Conservation (phyloP, 2,113 vertebrate genomes). For the Brevimyrus niger region DNA sequence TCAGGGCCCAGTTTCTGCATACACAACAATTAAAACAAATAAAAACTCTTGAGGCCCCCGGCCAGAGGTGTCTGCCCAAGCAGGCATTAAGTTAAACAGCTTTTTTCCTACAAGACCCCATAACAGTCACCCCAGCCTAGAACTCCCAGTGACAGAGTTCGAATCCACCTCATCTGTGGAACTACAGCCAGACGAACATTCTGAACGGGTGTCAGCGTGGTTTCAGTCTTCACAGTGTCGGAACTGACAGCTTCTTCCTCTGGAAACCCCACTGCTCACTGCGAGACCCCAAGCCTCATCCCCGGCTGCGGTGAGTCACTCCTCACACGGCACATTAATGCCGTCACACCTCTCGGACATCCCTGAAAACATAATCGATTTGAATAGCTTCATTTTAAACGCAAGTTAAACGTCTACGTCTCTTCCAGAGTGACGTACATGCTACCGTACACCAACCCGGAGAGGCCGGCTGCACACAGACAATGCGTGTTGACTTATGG, state of each 20-base stretch:
- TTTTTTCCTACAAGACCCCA: background rate
- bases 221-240: background rate
- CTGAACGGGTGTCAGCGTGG: background rate
- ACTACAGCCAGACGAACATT: background rate
- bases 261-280: background rate
- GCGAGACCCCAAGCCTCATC: background rate
- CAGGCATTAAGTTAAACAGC: background rate
- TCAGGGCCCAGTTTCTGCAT: too few relatives aligned
- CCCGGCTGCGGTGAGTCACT: background rate
- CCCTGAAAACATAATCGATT: background rate
- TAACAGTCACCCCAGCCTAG: background rate
- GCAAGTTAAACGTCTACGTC: background rate
- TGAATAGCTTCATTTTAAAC: background rate
- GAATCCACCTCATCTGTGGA: background rate
- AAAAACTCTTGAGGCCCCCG: background rate
- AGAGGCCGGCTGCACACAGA: background rate
- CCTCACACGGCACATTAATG: background rate
- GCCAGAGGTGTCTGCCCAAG: background rate
- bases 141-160: background rate
- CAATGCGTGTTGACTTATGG: background rate
- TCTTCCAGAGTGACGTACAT: background rate
- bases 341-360: background rate
- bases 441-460: background rate
- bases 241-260: background rate
- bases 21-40: too few relatives aligned